These are phyloP conservation scores for Agrotis clavis DNA, from an alignment of 2,888 invertebrate species.

Conservation along the genomic window DNA sequence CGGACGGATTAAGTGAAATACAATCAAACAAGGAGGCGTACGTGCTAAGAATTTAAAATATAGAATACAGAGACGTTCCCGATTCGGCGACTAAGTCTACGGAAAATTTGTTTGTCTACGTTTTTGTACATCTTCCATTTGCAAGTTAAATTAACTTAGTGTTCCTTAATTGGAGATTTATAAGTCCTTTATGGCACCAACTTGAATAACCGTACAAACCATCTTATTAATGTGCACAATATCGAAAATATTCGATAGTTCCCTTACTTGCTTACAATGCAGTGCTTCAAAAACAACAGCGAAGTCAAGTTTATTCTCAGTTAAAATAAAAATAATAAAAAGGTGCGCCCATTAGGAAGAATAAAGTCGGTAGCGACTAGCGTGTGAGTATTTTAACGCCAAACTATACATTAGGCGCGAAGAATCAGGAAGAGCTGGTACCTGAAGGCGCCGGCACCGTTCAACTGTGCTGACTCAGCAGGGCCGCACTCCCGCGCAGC, in stretches of 20 bases:
- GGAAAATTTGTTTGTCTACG: constrained; percentile 74
- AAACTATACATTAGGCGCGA: constrained; percentile 57
- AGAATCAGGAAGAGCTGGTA: constrained; percentile 71
- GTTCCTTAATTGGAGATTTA: constrained; percentile 53
- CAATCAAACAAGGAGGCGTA: constrained; percentile 86
- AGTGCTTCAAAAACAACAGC: constrained; percentile 15
- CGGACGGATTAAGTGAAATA: constrained; percentile 89
- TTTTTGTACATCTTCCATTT: constrained; percentile 69
- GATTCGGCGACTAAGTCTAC: constrained; percentile 71
- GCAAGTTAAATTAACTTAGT: constrained; percentile 65
- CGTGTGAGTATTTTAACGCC: constrained; percentile 63
- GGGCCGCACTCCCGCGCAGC: constrained; percentile 76
- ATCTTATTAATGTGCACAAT: constrained; percentile 1
- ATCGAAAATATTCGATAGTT: not conserved
- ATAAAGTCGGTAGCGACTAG: constrained; percentile 50
- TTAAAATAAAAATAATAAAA: constrained; percentile 37
- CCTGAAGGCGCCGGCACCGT: constrained; percentile 82
- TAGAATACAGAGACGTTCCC: constrained; percentile 72
- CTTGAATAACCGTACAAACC: constrained; percentile 4
- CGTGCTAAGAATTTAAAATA: constrained; percentile 80
- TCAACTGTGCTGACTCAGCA: constrained; percentile 89
- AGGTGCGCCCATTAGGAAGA: constrained; percentile 48
- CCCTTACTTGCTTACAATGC: not conserved
- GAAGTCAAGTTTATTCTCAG: constrained; percentile 10
- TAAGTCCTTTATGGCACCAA: constrained; percentile 15